A percentile compares a stretch with the other conserved stretches of the same genome.
Conservation (phyloP, 2,888 invertebrate species). For the Dynastes hyllus region DNA sequence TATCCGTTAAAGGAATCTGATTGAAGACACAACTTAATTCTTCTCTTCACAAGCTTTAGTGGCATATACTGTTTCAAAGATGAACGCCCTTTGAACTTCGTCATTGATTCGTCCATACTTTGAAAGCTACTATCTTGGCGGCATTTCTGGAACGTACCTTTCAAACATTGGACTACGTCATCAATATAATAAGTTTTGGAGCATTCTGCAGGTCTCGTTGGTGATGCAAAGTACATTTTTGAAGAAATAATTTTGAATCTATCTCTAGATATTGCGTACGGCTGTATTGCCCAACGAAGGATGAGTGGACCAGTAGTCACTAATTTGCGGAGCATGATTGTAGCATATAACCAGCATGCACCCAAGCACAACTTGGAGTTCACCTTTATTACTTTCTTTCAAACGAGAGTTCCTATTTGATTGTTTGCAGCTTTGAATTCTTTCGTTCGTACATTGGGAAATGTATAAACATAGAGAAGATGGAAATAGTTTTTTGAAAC, state of each 20-base stretch:
- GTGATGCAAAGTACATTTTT: constrained; percentile 16
- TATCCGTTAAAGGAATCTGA: neutral
- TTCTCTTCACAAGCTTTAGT: neutral
- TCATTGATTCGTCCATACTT: too few species aligned
- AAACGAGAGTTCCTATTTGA: neutral
- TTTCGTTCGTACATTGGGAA: too few species aligned
- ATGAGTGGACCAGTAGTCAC: constrained; percentile 46
- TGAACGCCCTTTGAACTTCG: too few species aligned
- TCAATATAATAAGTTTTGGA: constrained; percentile 43
- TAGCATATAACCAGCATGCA: neutral
- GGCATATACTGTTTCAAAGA: too few species aligned
- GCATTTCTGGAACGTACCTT: too few species aligned
- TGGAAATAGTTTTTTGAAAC: too few species aligned
- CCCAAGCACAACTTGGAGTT: neutral
- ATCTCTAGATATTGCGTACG: constrained; percentile 8
- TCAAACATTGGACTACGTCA: too few species aligned
- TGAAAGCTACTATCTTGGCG: too few species aligned
- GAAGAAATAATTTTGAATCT: neutral
- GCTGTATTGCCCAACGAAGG: constrained; percentile 27
- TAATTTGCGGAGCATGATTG: neutral
- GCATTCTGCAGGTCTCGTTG: constrained; percentile 20
- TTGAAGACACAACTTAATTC: constrained; percentile 41
- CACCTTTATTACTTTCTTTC: neutral
- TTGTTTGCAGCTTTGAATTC: too few species aligned
- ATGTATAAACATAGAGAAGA: too few species aligned